Conservation (phyloP, 2,113 vertebrate genomes). For the Chascanopsetta lugubris region DNA sequence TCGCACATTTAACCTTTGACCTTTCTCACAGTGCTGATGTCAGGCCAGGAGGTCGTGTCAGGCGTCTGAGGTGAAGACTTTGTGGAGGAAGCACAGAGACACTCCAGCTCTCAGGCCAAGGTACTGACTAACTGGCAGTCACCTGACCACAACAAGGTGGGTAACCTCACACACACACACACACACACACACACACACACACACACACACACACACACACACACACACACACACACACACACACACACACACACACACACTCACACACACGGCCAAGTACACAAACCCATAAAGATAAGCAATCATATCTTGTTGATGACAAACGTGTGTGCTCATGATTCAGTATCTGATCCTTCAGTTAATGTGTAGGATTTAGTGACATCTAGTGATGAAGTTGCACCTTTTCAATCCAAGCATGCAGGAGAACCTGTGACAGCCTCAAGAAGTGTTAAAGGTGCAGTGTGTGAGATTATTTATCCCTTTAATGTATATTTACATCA, state of each 20-base stretch:
- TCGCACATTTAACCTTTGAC: neutral
- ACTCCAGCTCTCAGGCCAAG: slow-evolving; percentile 27
- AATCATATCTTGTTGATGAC: neutral
- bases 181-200: slow-evolving; percentile 7
- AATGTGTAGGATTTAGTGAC: no score
- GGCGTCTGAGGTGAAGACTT: slow-evolving; percentile 1
- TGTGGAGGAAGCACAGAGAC: slow-evolving; percentile 23
- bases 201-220: neutral
- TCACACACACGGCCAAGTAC: neutral
- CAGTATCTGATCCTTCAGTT: neutral
- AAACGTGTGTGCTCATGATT: neutral
- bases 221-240: no score
- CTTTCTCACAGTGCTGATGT: slow-evolving; percentile 14
- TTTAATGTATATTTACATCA: no score
- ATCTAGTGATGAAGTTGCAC: no score
- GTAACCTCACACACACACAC: slow-evolving; percentile 43
- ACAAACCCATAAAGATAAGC: neutral
- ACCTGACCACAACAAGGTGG: slow-evolving; percentile 66
- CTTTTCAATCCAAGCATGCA: no score
- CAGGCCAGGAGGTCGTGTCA: slow-evolving; percentile 28
- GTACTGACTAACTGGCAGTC: slow-evolving; percentile 48
- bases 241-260: no score
- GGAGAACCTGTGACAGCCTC: no score
- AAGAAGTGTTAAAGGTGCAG: no score
- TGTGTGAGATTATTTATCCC: no score